Base-by-base conservation (phyloP, 2,113 vertebrate species). In the Seriola dumerili region DNA sequence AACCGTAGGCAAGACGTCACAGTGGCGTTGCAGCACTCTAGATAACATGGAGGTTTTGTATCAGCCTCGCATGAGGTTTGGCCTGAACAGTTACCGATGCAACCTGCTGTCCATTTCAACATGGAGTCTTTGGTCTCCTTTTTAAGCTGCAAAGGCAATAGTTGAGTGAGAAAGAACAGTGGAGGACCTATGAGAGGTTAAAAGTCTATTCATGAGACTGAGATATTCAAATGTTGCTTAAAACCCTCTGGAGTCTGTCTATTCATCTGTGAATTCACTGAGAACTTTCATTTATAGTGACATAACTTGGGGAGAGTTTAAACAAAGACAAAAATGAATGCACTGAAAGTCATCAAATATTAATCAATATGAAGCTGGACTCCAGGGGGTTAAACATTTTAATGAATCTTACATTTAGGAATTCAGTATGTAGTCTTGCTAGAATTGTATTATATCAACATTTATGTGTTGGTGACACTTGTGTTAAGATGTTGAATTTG, bases 21-120 rank as follows among this genome's bases (percentile, higher is more conserved):
- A 0, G 72, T 92, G 2, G 96, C 94, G 0, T 82, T 92, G 85
- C 96, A 97, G 93, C 95, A 96, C 81, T 97, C 96, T 29, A 95
- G 93, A 54, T 87, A 85, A 72, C 96, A 96, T n/a, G 89, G 73
- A 19, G 83, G 72, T 12, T 54, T 13, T 5, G 81, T 52, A 1
- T 85, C 38, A 0, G 19, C 0, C 0, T 69, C 32, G 70, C 96
- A 96, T 8, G 80, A 62, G 0, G 86, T 82, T 59, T 88, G 0
- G 9, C 8, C 50, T 4, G 89, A 89, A 72, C 96, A 97, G 81
- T 91, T 90, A 17, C 70, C 88, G 75, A 92, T 92, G 8, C 95
- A 97, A 52, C 95, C 93, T 0, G 90, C 95, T 34, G 64, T 48
- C 75, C 95, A 97, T 54, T 62, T 46, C 8, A 81, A 3, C 0